Evolutionary conservation across 1,140 invertebrate genomes (phyloP).

Genomic region (Oncopodura yosiiana): DNA sequence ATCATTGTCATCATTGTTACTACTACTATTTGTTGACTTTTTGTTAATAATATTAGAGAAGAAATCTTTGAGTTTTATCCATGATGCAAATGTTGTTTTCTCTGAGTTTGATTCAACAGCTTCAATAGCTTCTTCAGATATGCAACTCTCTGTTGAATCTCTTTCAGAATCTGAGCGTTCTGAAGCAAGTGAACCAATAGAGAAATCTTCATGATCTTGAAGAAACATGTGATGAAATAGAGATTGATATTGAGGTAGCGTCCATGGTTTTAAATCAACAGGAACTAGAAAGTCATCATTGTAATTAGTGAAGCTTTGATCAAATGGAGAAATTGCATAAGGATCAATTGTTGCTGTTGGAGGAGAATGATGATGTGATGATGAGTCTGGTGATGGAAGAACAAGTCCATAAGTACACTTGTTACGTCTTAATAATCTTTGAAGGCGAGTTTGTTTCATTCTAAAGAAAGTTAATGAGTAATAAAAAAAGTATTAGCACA

Average conservation of each 20-base stretch:
- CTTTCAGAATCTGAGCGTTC: too few species aligned
- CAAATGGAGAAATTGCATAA: background rate
- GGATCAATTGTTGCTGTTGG: background rate
- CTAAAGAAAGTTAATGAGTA: too few species aligned
- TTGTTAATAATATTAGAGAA: background rate
- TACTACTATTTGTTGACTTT: background rate
- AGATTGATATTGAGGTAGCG: slow-evolving; percentile 14
- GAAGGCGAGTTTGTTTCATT: too few species aligned
- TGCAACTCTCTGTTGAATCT: too few species aligned
- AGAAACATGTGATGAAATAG: slow-evolving; percentile 20
- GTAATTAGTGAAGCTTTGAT: background rate
- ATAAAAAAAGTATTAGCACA: too few species aligned
- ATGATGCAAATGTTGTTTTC: background rate
- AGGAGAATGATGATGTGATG: slow-evolving; percentile 1
- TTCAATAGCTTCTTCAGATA: too few species aligned
- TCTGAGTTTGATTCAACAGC: too few species aligned
- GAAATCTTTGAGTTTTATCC: background rate
- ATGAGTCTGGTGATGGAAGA: too few species aligned
- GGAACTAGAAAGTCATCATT: slow-evolving; percentile 13
- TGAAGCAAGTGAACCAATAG: too few species aligned
- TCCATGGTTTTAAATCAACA: slow-evolving; percentile 4
- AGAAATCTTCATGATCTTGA: slow-evolving; percentile 1
- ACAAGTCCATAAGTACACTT: too few species aligned
- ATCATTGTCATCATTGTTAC: background rate
- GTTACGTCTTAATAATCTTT: too few species aligned